Base-by-base conservation (phyloP, 2,888 invertebrate species). In the Tachina lurida region DNA sequence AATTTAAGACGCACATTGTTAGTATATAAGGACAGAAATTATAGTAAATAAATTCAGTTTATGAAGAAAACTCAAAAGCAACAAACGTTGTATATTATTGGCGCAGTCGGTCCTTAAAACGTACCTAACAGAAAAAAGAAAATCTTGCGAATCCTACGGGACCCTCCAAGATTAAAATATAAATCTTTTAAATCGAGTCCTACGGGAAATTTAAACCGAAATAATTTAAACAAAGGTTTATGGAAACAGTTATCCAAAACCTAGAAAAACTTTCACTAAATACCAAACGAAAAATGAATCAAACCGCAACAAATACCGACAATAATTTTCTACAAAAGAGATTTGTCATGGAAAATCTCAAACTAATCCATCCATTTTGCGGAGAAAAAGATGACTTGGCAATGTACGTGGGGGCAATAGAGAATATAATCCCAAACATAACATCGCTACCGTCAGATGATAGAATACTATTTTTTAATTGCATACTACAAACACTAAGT, bases 401-500 rank as follows among this genome's bases (percentile, higher is more conserved):
- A 15, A 52, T 52, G 49, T n/a, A 52, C n/a, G n/a, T 52, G n/a
- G 49, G 49, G 5, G 41, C n/a, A 10, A 68, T 68, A 52, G 68
- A 68, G 39, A 68, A 39, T 15, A 39, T 52, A 31, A 15, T 68
- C 52, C 67, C 67, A 15, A 52, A 68, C 12, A 68, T 54, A 4
- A 19, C 54, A 12, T 2, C 41, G 8, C n/a, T 70, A 43, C 70
- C 56, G 12, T 17, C 3, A 4, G 43, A 70, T 41, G 56, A 70
- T 56, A 17, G 70, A 15, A 15, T 19, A 8, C 12, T 58, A 13
- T 58, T 58, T 15, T 58, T 58, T 31, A 13, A 58, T 2, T 58
- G 70, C 54, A 70, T 45, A n/a, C n/a, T 70, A 22, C 41, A 43
- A 22, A 70, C 56, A 17, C 15, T 70, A 19, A 56, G 56, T 8